Evolutionary conservation across 2,797 vertebrate species (phyloP), one percentile per base, ranked within the genome.

Genomic region (Micrastur ruficollis): DNA sequence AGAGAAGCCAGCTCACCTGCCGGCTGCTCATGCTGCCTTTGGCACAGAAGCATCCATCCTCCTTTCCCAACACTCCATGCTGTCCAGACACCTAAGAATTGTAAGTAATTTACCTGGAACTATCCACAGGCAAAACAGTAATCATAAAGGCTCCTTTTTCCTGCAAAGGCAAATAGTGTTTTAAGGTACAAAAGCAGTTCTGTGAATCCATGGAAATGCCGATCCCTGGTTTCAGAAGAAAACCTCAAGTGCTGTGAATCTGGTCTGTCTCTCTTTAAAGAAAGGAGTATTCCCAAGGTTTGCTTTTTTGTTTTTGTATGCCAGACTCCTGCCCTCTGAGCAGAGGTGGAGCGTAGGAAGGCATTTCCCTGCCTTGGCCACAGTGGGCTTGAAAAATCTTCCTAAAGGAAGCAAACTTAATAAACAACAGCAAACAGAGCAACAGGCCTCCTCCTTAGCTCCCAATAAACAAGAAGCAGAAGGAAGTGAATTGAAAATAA

Each of bases 351-450:
- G 47, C 74, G 63, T 21, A 63, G 40, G 81, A 91, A 95, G 52
- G 74, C 53, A 89, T 80, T 92, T 95, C 81, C 81, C 78, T 67
- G n/a, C 50, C 71, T 31, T 52, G 63, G 72, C 44, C 85, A 82
- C 56, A 80, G 25, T 38, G 55, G 42, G 47, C 56, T 81, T 88
- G 67, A 95, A 95, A 95, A 89, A 87, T 71, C 36, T 88, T 92
- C 79, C 85, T 74, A 21, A 89, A 94, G 85, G 93, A 95, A 95
- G 68, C 47, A 88, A 94, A 29, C n/a, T 83, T 90, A 86, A 95
- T 82, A 95, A 97, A 93, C 79, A 95, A 44, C 59, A 94, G 85
- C 75, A 63, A 91, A 59, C 66, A 78, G 61, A 29, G 29, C 63
- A 27, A 70, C 22, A 59, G 22, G 32, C 52, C 75, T 89, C 65